Evolutionary conservation across 1,140 invertebrate genomes (phyloP).

Genomic region (Triops longicaudatus): DNA sequence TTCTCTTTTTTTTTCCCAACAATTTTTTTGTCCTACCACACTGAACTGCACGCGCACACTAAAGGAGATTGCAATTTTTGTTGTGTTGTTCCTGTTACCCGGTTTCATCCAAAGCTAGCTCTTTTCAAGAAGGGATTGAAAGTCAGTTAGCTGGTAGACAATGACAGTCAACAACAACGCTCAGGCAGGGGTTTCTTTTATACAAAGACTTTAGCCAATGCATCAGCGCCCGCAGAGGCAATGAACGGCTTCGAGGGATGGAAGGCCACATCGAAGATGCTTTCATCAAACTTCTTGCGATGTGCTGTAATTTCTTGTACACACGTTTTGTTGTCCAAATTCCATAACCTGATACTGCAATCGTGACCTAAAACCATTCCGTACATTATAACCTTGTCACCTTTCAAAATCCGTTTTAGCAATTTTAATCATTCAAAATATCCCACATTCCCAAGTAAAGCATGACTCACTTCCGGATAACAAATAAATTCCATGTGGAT

Average conservation of each 20-base stretch:
- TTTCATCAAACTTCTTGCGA: slow-evolving; percentile 98
- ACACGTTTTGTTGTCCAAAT: slow-evolving; percentile 96
- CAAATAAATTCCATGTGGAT: slow-evolving; percentile 96
- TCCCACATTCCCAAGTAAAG: neutral
- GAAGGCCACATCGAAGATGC: slow-evolving; percentile 97
- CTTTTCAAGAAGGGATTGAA: neutral
- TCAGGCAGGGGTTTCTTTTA: slow-evolving; percentile 34
- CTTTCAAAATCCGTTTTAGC: slow-evolving; percentile 2
- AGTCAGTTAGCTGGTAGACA: neutral
- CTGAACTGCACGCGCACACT: neutral
- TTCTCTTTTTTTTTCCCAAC: neutral
- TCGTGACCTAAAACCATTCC: slow-evolving; percentile 68
- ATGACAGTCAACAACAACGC: neutral
- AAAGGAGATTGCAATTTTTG: slow-evolving; percentile 8
- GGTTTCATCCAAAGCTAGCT: neutral
- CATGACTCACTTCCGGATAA: slow-evolving; percentile 78
- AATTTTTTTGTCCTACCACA: neutral
- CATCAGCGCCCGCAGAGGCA: slow-evolving; percentile 96
- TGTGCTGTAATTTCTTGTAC: slow-evolving; percentile 99
- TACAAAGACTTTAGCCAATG: slow-evolving; percentile 89
- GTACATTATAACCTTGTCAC: slow-evolving; percentile 22
- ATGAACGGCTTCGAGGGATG: slow-evolving; percentile 97
- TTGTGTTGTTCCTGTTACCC: neutral
- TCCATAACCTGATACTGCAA: slow-evolving; percentile 98
- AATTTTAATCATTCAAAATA: slow-evolving; percentile 17